Base-by-base conservation (phyloP, 1,140 invertebrate genomes). In the Papilio polytes region DNA sequence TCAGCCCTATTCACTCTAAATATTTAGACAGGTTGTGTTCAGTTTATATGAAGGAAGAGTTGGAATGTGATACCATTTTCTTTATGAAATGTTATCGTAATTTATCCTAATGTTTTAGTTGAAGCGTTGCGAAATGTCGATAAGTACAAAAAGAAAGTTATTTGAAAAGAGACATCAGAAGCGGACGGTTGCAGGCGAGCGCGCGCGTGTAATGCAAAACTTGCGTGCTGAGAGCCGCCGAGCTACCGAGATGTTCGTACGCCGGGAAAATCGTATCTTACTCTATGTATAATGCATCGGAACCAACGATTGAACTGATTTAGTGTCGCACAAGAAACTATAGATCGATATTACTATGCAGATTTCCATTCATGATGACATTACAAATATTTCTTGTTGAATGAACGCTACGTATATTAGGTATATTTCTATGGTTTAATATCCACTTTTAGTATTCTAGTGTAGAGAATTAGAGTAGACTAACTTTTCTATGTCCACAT, bases 211-310 rank as follows among this genome's bases (percentile, higher is more conserved):
- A 93, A 94, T 94, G 92, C 87, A 89, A 82, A 78, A 84, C 83
- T 90, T 85, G 89, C 92, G 90, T 92, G 90, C 83, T 63, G 80
- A 81, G 85, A 63, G 53, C 18, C 7, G 53, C n/a, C 53, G n/a
- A 56, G 53, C n/a, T 56, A 13, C 51, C 13, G 51, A 53, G 51
- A 53, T 53, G 51, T 53, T 56, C 73, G 84, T 81, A 81, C 83
- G 51, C 84, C 86, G 88, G 89, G 88, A 93, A 93, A 91, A 91
- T 92, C 86, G 87, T 89, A 88, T 91, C 87, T 87, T 91, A 87
- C 89, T 89, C 86, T 84, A 93, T 94, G 90, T 90, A 84, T 93
- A 87, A 94, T 91, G 88, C 89, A 92, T 92, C 80, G 78, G 73
- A 82, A 83, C 81, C 80, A 81, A 74, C 82, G 80, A 82, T 84